Conservation (phyloP, 30 jellyfish, hydroid and myxozoan species). For the Turritopsis dohrnii region DNA sequence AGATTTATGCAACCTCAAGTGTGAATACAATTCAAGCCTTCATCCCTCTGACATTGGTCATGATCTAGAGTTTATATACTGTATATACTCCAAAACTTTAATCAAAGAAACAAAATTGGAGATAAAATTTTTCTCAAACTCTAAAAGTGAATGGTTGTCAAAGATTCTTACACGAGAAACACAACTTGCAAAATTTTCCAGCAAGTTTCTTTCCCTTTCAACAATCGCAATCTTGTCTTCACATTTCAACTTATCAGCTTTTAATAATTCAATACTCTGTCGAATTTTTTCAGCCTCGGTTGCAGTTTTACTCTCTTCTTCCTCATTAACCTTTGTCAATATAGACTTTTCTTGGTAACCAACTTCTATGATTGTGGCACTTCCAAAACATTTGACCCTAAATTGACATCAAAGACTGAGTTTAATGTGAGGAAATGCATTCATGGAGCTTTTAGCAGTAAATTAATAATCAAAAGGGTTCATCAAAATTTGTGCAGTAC, state of each 20-base stretch:
- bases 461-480: too few relatives aligned
- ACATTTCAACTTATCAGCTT: slow-evolving; percentile 11
- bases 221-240: slow-evolving; percentile 18
- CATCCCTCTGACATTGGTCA: too few relatives aligned
- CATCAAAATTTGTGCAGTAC: too few relatives aligned
- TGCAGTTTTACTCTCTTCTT: slow-evolving; percentile 23
- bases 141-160: neutral
- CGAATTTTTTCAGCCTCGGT: slow-evolving; percentile 32
- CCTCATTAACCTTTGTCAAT: neutral
- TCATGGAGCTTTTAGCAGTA: too few relatives aligned
- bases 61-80: too few relatives aligned
- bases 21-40: too few relatives aligned
- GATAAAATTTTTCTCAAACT: too few relatives aligned
- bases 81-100: too few relatives aligned
- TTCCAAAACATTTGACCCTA: slow-evolving; percentile 62
- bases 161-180: slow-evolving; percentile 13
- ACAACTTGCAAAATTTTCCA: slow-evolving; percentile 41
- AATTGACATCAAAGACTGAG: too few relatives aligned
- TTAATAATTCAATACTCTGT: slow-evolving; percentile 13
- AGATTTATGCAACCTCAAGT: too few relatives aligned
- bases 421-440: too few relatives aligned
- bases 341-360: slow-evolving; percentile 25
- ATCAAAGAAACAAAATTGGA: too few relatives aligned
- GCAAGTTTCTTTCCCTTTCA: slow-evolving; percentile 42
- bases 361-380: slow-evolving; percentile 71